These are phyloP conservation scores for Apostichopus japonicus DNA, from an alignment of 35 echinoderm and acorn worm species.

Conservation along the genomic window DNA sequence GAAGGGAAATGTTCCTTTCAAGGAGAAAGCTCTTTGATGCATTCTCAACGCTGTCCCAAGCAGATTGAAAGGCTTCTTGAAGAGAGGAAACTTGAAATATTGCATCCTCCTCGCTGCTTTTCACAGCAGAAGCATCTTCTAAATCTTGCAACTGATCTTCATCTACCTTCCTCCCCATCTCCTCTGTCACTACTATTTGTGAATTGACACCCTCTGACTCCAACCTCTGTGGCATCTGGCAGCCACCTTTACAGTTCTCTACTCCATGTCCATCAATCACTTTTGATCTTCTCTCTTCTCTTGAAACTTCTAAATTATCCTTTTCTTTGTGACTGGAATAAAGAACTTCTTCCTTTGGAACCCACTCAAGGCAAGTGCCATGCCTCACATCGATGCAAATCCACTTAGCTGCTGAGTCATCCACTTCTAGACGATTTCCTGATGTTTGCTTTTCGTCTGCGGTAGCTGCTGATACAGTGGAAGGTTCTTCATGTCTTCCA, in stretches of 20 bases:
- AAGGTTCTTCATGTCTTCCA: too few relatives aligned
- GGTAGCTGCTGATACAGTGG: too few relatives aligned
- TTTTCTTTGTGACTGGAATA: not conserved
- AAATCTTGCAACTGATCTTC: not conserved
- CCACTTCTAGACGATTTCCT: not conserved
- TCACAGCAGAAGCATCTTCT: not conserved
- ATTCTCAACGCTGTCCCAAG: conserved; percentile 34
- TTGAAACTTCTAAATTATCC: not conserved
- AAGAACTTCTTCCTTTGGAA: conserved; percentile 6
- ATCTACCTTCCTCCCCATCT: not conserved
- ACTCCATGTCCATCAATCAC: not conserved
- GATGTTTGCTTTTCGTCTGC: too few relatives aligned
- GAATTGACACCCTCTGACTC: too few relatives aligned
- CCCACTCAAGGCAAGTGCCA: not conserved
- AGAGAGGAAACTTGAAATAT: not conserved
- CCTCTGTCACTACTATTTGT: not conserved
- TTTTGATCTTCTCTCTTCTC: not conserved
- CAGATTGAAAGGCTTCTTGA: conserved; percentile 28
- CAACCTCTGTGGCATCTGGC: not conserved
- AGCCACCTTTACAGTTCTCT: not conserved
- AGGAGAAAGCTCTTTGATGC: conserved; percentile 3
- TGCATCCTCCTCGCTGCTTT: not conserved
- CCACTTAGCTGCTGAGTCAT: not conserved
- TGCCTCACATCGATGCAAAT: not conserved
- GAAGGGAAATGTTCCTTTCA: conserved; percentile 7